Evolutionary conservation across 2,797 vertebrate species (phyloP).

Genomic region (Ctenosaura bakeri): DNA sequence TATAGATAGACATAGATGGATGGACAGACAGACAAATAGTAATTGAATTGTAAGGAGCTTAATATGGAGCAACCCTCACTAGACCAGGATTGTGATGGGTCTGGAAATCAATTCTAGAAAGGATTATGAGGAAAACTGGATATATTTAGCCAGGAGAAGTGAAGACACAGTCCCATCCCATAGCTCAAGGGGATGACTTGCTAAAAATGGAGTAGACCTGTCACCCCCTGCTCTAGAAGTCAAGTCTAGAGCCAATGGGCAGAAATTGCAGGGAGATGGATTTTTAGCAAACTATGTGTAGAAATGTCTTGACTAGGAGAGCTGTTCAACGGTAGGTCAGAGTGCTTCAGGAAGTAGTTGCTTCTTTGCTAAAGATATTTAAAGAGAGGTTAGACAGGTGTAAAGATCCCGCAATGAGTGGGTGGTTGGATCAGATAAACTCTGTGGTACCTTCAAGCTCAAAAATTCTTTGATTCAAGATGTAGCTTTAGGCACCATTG

Average conservation of each 20-base stretch:
- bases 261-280: not conserved
- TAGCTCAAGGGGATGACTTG: not conserved
- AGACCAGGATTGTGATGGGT: not conserved
- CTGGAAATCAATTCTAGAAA: not conserved
- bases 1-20: not conserved
- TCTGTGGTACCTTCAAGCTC: not conserved
- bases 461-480: not conserved
- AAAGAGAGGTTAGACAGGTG: not conserved
- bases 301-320: no score
- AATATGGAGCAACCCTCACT: not conserved
- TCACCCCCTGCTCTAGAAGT: no score
- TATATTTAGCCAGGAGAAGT: not conserved
- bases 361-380: not conserved
- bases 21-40: no score
- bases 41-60: not conserved
- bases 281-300: not conserved
- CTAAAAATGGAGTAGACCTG: not conserved
- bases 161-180: not conserved
- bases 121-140: not conserved
- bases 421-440: not conserved
- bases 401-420: not conserved
- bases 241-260: not conserved
- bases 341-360: not conserved
- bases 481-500: not conserved
- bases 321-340: not conserved